Conservation (phyloP, 2,888 invertebrate species). For the Hyposoter didymator region DNA sequence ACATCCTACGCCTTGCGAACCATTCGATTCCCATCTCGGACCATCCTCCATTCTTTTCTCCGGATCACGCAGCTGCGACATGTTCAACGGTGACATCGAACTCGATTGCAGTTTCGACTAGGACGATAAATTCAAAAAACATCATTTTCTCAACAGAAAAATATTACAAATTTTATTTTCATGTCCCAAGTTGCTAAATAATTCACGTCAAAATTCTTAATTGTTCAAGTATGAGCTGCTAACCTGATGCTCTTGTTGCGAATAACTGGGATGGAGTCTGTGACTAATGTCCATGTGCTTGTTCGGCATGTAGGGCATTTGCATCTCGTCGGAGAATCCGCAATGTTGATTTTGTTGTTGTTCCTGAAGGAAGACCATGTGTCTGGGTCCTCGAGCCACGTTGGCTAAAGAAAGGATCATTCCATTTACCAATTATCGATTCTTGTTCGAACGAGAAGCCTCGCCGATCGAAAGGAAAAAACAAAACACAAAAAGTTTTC, state of each 20-base stretch:
- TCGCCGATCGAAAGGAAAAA: neutral
- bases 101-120: slow-evolving; percentile 70
- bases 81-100: slow-evolving; percentile 67
- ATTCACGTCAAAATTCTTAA: neutral
- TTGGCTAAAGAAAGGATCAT: slow-evolving; percentile 65
- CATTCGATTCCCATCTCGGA: slow-evolving; percentile 81
- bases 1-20: slow-evolving; percentile 79
- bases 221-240: neutral
- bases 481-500: neutral
- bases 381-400: slow-evolving; percentile 78
- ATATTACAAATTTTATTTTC: no score
- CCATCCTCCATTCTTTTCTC: slow-evolving; percentile 70
- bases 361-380: slow-evolving; percentile 81
- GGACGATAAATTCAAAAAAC: neutral
- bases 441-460: neutral
- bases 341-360: slow-evolving; percentile 78
- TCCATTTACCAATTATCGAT: no score
- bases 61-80: slow-evolving; percentile 71
- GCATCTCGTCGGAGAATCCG: slow-evolving; percentile 77
- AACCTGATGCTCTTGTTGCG: slow-evolving; percentile 77
- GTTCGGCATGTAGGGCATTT: slow-evolving; percentile 76
- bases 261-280: slow-evolving; percentile 75
- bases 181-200: neutral
- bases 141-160: no score
- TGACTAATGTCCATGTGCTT: slow-evolving; percentile 77